Conservation (phyloP, 2,888 invertebrate species). For the Hetaerina titia region DNA sequence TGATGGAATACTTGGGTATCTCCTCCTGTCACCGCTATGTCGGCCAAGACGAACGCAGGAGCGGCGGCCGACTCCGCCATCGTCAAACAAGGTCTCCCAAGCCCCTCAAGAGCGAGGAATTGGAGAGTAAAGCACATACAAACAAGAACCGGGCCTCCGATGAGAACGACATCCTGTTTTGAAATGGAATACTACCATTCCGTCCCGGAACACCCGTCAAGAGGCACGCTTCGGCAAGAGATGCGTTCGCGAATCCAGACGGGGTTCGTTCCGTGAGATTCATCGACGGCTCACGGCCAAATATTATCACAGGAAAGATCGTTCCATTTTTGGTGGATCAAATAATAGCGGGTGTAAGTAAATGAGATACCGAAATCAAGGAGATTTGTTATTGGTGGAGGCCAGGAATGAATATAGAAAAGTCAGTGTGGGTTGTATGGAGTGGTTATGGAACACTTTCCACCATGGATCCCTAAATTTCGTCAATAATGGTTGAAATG, state of each 20-base stretch:
- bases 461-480: too few species aligned
- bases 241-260: not conserved
- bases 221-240: not conserved
- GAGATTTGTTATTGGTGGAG: too few species aligned
- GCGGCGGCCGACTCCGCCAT: conserved; percentile 29
- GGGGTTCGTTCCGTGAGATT: not conserved
- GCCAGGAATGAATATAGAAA: too few species aligned
- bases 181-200: conserved; percentile 26
- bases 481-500: too few species aligned
- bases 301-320: not conserved
- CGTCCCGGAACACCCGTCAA: not conserved
- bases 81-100: conserved; percentile 2
- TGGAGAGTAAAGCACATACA: conserved; percentile 35
- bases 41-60: not conserved
- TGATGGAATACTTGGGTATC: not conserved
- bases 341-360: not conserved
- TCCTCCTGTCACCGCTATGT: not conserved
- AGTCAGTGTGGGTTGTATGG: too few species aligned
- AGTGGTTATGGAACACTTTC: too few species aligned
- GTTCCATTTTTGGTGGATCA: not conserved
- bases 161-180: conserved; percentile 1
- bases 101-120: conserved; percentile 14
- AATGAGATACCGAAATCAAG: too few species aligned
- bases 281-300: not conserved
- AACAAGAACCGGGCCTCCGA: not conserved